Base-by-base conservation (phyloP, 2,113 vertebrate genomes). In the Rynchops niger region DNA sequence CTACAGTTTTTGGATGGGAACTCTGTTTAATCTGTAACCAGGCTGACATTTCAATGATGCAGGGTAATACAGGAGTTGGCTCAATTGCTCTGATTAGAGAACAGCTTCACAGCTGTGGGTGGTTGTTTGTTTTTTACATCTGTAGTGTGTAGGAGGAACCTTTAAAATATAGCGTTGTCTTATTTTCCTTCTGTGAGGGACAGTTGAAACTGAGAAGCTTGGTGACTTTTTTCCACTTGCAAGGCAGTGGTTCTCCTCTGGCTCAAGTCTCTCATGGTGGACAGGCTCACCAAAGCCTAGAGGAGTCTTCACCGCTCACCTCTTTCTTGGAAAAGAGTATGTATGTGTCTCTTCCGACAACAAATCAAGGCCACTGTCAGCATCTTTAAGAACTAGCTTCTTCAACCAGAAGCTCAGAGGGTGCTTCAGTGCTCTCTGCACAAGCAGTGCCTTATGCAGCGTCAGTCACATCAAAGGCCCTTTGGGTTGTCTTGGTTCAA, bases 391-490 rank as follows among this genome's bases (percentile, higher is more conserved):
- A 86, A 27, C 26, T 6, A 56, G 6, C n/a, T 77, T 23, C 58
- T 86, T 78, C 77, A 84, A 4, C 12, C 43, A 76, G 83, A 85
- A 82, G 52, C 77, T 92, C 69, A n/a, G 82, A 78, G 73, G 20
- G 59, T 65, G 76, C 72, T 77, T 83, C 56, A 47, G 30, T 3
- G 14, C 52, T 78, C n/a, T 86, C 72, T 70, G 61, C 61, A 49
- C 62, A 62, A 79, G 63, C 40, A 15, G 23, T 76, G 85, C 72
- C 80, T 73, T 49, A 21, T 1, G 4, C 26, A 90, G 70, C 70
- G 80, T 2, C 42, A 89, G 82, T 93, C 82, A 77, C 91, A 91
- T 94, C 91, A 96, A 97, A 96, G 83, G 74, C 62, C 66, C 74
- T 91, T 88, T 0, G 40, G 66, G 83, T 82, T 95, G 58, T 82